A percentile compares a stretch with the other conserved stretches of the same genome.
These are phyloP conservation scores for Florisuga fusca DNA, from an alignment of 2,797 vertebrate genomes.

Conservation along the genomic window DNA sequence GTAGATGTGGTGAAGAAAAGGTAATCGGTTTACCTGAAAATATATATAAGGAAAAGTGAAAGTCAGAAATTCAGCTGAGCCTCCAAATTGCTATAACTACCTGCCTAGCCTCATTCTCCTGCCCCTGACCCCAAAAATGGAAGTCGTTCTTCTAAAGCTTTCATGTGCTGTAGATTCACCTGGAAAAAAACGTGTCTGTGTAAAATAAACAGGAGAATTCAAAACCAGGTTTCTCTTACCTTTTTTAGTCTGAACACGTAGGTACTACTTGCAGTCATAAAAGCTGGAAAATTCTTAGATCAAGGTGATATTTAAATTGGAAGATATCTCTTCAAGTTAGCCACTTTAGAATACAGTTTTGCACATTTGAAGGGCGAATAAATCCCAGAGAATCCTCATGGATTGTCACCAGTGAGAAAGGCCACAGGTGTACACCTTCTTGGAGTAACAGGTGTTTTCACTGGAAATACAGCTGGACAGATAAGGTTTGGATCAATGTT, in stretches of 20 bases:
- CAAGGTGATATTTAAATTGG: background rate
- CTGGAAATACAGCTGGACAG: background rate
- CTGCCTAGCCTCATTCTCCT: background rate
- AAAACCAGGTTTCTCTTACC: background rate
- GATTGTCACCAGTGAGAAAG: background rate
- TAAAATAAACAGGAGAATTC: background rate
- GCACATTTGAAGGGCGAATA: background rate
- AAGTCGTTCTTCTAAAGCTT: background rate
- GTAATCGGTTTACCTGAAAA: conserved; percentile 15
- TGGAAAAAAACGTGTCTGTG: background rate
- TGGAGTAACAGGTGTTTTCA: background rate
- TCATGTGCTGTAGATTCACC: background rate
- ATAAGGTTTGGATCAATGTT: background rate
- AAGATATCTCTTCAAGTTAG: background rate
- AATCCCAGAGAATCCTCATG: background rate
- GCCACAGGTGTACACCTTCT: background rate
- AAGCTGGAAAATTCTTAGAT: background rate
- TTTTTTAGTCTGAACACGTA: background rate
- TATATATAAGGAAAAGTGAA: background rate
- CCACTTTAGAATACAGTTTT: background rate
- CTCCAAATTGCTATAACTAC: background rate
- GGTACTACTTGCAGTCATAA: background rate
- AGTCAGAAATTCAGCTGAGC: background rate
- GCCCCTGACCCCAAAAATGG: background rate
- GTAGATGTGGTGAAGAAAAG: background rate